Base-by-base conservation (phyloP, 1,140 invertebrate genomes). In the Paralvinella palmiformis region DNA sequence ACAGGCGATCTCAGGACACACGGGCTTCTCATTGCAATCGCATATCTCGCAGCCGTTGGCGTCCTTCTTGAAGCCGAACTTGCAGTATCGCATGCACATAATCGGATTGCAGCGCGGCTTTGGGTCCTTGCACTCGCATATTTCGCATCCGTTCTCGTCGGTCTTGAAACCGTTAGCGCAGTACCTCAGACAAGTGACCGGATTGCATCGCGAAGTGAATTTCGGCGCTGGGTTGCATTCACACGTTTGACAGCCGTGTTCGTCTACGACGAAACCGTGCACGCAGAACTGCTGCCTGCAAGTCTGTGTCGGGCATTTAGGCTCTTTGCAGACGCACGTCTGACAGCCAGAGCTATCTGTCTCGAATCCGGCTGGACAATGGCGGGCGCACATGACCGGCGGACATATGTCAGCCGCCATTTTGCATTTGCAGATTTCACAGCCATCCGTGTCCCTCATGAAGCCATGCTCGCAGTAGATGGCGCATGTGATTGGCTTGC, bases 81-180 rank as follows among this genome's bases (percentile, higher is more conserved):
- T 7, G 22, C 62, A 63, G n/a, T 57, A 7, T 10, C 36, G 56
- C 0, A 3, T 2, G 41, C 62, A 63, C 15, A n/a, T 56, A 3
- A 56, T 31, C 5, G 32, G n/a, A 50, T 17, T 24, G 36, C 62
- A 63, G 10, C 29, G 31, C 22, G 29, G 15, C 10, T 32, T 52
- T n/a, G 17, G 13, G 31, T 27, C 31, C 24, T 17, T 36, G 27
- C 59, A 60, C 45, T 37, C 59, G 27, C 59, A 60, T 0, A 44
- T 1, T 45, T 60, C 59, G 45, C 59, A 60, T 13, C 50, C 62
- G 37, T 63, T 63, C 10, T 41, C 59, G 41, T 60, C 59, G 20
- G 24, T 27, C 20, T 60, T 60, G 22, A 60, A 60, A 27, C 59
- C 59, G 27, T 60, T n/a, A 13, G 1, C 20, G 36, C 59, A 60